Evolutionary conservation across 2,797 vertebrate species (phyloP).

Genomic region (Caiman crocodilus): DNA sequence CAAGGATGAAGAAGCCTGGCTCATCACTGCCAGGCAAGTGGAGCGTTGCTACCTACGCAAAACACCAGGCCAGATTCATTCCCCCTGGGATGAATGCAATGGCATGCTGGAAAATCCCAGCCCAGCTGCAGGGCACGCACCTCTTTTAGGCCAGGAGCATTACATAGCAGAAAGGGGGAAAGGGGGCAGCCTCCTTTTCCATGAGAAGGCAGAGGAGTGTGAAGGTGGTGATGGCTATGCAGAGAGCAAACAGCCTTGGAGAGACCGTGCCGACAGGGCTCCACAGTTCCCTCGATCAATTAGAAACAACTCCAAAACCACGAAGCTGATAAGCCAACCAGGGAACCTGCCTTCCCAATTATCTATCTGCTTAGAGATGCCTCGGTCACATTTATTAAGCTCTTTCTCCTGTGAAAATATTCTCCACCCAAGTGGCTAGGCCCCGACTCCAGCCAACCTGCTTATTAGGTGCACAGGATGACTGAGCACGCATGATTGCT

Average conservation of each 20-base stretch:
- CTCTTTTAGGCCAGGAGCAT: not conserved
- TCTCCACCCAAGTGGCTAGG: slow-evolving; percentile 24
- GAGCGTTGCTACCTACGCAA: no score
- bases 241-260: rapidly evolving
- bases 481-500: rapidly evolving
- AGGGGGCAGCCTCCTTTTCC: not conserved
- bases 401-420: not conserved
- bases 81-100: no score
- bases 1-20: not conserved
- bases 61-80: no score
- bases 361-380: not conserved
- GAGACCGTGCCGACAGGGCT: not conserved
- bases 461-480: not conserved
- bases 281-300: not conserved
- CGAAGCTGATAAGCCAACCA: not conserved
- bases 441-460: not conserved
- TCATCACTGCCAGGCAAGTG: not conserved
- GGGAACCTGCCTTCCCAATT: not conserved
- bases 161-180: not conserved
- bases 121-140: no score
- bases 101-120: no score
- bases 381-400: not conserved
- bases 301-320: not conserved
- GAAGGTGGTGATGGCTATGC: not conserved
- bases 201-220: not conserved